Percentiles rank a stretch among this genome's conserved stretches.
Evolutionary conservation across 1,140 invertebrate genomes (phyloP).

Genomic region (Drosophila parvula): DNA sequence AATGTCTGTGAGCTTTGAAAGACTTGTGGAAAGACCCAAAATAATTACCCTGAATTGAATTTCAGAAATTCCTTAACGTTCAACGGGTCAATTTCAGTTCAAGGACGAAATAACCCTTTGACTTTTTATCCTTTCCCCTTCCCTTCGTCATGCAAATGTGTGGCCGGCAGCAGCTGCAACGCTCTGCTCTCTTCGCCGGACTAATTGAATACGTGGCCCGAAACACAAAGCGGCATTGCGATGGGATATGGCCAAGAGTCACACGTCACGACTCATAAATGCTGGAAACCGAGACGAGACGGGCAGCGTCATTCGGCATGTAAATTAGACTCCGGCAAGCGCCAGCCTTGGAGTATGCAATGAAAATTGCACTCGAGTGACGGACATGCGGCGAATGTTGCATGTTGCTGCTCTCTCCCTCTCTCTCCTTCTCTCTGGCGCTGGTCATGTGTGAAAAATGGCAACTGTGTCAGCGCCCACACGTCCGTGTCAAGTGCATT

Average conservation of each 20-base stretch:
- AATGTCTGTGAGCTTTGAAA: neutral
- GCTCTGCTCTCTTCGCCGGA: constrained; percentile 29
- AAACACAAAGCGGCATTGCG: constrained; percentile 24
- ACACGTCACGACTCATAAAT: constrained; percentile 56
- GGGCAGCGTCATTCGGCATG: constrained; percentile 65
- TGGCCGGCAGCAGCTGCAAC: constrained; percentile 20
- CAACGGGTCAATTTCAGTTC: neutral
- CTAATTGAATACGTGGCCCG: constrained; percentile 70
- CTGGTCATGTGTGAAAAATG: constrained; percentile 63
- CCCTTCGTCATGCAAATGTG: constrained; percentile 16
- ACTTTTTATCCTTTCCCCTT: neutral
- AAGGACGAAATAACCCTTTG: constrained; percentile 3
- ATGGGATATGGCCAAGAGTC: constrained; percentile 43
- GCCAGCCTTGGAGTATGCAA: constrained; percentile 71
- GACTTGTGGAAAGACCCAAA: neutral
- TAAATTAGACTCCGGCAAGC: constrained; percentile 57
- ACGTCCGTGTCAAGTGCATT: constrained; percentile 48
- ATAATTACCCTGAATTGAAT: neutral
- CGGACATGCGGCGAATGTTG: constrained; percentile 61
- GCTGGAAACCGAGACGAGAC: constrained; percentile 10
- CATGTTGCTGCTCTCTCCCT: constrained; percentile 13
- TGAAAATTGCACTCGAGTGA: constrained; percentile 46
- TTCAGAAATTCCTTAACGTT: too few species aligned
- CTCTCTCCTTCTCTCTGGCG: too few species aligned
- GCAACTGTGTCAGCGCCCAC: constrained; percentile 51